Evolutionary conservation across 2,888 invertebrate species (phyloP).

Genomic region (Zelleria hepariella): DNA sequence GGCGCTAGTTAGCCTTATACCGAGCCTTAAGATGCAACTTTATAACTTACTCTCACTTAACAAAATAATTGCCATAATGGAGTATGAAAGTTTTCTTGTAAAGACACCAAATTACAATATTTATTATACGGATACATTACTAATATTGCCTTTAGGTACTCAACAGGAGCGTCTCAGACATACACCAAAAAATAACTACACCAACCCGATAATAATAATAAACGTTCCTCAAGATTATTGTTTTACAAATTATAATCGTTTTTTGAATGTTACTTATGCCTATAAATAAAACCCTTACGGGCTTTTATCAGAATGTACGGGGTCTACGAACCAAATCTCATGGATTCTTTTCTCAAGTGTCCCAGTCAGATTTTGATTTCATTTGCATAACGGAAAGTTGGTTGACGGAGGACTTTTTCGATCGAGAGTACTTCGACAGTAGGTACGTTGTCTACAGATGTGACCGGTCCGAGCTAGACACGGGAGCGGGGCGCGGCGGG

Average conservation of each 20-base stretch:
- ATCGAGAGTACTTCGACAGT: constrained; percentile 9
- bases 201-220: not conserved
- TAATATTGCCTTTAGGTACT: no score
- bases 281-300: not conserved
- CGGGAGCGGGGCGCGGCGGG: constrained; percentile 1
- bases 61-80: no score
- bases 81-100: no score
- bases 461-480: constrained; percentile 1
- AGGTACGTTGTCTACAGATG: constrained; percentile 8
- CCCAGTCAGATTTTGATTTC: constrained; percentile 7
- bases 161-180: no score
- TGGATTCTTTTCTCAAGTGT: constrained; percentile 3
- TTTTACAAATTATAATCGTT: not conserved
- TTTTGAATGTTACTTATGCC: not conserved
- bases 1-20: no score
- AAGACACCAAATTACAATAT: no score
- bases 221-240: constrained; percentile 1
- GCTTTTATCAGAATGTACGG: constrained; percentile 2
- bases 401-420: constrained; percentile 6
- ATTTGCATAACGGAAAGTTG: constrained; percentile 9
- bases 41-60: no score
- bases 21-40: no score
- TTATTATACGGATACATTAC: no score
- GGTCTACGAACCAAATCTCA: constrained; percentile 9
- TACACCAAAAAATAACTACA: no score